phyloP scores from a whole-genome alignment of 2,113 vertebrate genomes.

The Mungos mungo region DNA sequence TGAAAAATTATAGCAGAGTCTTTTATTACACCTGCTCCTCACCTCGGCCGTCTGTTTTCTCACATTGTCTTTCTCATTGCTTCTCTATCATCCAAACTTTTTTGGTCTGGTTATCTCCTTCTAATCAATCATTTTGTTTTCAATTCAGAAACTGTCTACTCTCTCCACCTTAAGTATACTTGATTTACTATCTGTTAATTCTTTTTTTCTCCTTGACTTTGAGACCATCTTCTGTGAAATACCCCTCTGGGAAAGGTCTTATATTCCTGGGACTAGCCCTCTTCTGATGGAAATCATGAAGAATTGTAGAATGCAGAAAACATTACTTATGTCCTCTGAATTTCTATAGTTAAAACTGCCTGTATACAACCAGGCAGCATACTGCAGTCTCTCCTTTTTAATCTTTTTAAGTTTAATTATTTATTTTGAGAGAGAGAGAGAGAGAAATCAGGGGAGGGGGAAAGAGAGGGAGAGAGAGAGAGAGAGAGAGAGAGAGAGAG shows the following conservation, averaged over 20 bases:
- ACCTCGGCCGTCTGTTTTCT: background rate
- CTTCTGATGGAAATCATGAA: background rate
- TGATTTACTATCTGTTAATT: background rate
- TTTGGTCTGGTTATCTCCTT: background rate
- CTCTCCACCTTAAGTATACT: background rate
- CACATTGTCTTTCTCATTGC: accelerated
- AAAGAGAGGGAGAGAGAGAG: too few species aligned
- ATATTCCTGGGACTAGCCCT: background rate
- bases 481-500: too few species aligned
- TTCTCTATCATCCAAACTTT: accelerated
- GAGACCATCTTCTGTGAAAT: background rate
- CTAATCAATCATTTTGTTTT: background rate
- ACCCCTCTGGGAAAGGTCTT: background rate
- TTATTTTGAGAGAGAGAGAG: too few species aligned
- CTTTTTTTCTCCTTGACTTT: background rate
- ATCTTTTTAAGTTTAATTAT: too few species aligned
- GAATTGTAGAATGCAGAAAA: background rate
- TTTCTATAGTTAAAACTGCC: background rate
- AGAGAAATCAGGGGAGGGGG: too few species aligned
- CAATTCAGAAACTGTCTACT: background rate
- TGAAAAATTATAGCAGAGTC: background rate
- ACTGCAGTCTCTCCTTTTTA: background rate
- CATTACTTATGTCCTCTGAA: background rate
- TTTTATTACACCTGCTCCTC: accelerated
- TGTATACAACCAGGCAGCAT: background rate